A percentile compares a stretch with the other conserved stretches of the same genome.
These are phyloP conservation scores for Plectus sambesii DNA, from an alignment of 1,140 invertebrate genomes.

Conservation along the genomic window DNA sequence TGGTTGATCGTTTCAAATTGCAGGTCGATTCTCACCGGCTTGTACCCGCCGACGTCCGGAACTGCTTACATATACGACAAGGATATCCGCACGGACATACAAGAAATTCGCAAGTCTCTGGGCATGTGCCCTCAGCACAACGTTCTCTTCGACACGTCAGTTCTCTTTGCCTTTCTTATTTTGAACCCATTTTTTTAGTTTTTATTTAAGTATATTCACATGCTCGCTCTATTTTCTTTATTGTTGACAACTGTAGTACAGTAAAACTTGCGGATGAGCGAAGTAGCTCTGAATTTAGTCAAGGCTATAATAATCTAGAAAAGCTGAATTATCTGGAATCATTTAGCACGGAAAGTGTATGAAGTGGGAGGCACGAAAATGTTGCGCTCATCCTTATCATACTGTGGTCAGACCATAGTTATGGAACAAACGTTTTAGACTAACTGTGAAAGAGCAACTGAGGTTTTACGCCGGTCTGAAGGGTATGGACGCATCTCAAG, in stretches of 20 bases:
- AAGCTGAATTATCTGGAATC: too few species aligned
- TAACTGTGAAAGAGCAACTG: constrained; percentile 53
- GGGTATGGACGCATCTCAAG: constrained; percentile 39
- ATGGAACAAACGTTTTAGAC: constrained; percentile 31
- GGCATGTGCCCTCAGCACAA: constrained; percentile 60
- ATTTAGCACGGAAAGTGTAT: too few species aligned
- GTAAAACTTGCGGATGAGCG: too few species aligned
- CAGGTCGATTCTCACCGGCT: constrained; percentile 59
- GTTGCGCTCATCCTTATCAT: too few species aligned
- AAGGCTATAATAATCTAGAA: too few species aligned
- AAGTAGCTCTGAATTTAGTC: too few species aligned
- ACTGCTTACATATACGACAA: constrained; percentile 54
- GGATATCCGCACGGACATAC: constrained; percentile 54
- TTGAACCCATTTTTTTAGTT: too few species aligned
- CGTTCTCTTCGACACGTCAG: constrained; percentile 55
- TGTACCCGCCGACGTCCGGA: constrained; percentile 55
- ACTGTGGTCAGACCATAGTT: constrained; percentile 4
- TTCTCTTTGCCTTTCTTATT: constrained; percentile 16
- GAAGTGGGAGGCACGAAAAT: too few species aligned
- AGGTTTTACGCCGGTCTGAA: constrained; percentile 54
- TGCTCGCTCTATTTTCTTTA: too few species aligned
- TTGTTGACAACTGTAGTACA: too few species aligned
- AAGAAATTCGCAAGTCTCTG: constrained; percentile 52
- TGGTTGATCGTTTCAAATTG: constrained; percentile 45
- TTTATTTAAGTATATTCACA: too few species aligned